Base-by-base conservation (phyloP, 1,140 invertebrate species). In the Diachasmimorpha longicaudata region DNA sequence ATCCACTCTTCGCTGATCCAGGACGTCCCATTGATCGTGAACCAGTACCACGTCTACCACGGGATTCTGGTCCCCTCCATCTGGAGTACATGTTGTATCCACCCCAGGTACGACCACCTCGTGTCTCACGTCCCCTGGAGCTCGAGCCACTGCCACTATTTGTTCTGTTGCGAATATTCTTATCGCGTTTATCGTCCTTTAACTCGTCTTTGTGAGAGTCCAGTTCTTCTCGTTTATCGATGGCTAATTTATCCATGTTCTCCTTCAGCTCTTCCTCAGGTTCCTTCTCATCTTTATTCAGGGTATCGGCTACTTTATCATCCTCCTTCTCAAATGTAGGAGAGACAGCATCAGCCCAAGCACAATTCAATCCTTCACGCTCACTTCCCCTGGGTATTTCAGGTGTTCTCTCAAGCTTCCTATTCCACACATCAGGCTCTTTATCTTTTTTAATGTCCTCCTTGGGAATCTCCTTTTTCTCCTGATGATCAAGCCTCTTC, bases 311-410 rank as follows among this genome's bases (percentile, higher is more conserved):
- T 31, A 82, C 46, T 67, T 88, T 88, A 13, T 88, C 86, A 0
- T 89, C 87, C 21, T 89, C 87, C 31, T 88, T 89, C 5, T 89
- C 88, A 21, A 89, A 89, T 0, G 85, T 88, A 4, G 87, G 86
- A 1, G 90, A 89, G 19, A 88, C 83, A 4, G 85, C 85, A 77
- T 91, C 90, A 0, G 89, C 88, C 90, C 90, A 91, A 0, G 85
- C 31, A 25, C 58, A 63, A 25, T 23, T 63, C 5, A 14, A 13
- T 6, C 23, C n/a, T 8, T 68, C 36, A 13, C 25, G 14, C 14
- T 39, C 36, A 16, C 13, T 4, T 11, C 9, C 66, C n/a, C 87
- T 55, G 89, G 89, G 1, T 82, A 81, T 0, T 5, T 84, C 82
- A 0, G 81, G 63, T 13, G 77, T 80, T 10, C 84, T 79, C 8